These are phyloP conservation scores for Rhingia rostrata DNA, from an alignment of 2,888 invertebrate species.

Conservation along the genomic window DNA sequence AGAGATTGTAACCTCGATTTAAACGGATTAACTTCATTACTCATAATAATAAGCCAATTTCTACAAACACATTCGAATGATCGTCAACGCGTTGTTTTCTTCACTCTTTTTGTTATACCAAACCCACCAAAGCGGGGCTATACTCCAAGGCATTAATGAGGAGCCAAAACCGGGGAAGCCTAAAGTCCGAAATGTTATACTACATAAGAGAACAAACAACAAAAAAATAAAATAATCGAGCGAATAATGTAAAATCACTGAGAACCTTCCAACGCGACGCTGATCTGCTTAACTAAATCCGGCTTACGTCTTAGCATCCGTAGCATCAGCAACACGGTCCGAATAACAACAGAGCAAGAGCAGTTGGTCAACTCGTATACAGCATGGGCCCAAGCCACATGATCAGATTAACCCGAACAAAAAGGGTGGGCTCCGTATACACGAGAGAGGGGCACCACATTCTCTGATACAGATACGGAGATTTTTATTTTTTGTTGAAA, in stretches of 20 bases:
- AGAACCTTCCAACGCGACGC: conserved; percentile 75
- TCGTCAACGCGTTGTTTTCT: conserved; percentile 44
- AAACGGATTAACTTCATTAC: conserved; percentile 75
- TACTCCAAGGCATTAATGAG: conserved; percentile 53
- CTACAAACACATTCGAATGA: conserved; percentile 70
- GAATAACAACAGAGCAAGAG: conserved; percentile 28
- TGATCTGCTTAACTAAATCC: conserved; percentile 83
- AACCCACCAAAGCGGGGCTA: conserved; percentile 42
- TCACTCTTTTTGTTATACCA: conserved; percentile 7
- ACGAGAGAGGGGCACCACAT: conserved; percentile 21
- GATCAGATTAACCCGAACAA: conserved; percentile 70
- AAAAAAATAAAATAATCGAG: conserved; percentile 63
- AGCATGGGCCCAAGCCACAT: conserved; percentile 44
- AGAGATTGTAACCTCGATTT: conserved; percentile 69
- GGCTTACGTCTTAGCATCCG: conserved; percentile 79
- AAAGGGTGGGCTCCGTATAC: conserved; percentile 50
- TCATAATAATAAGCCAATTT: conserved; percentile 75
- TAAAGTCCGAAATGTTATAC: conserved; percentile 48
- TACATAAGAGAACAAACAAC: conserved; percentile 31
- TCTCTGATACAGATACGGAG: conserved; percentile 52
- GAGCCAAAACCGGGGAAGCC: conserved; percentile 39
- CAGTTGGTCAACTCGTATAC: conserved; percentile 70
- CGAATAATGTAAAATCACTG: conserved; percentile 75
- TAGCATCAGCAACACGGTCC: conserved; percentile 61
- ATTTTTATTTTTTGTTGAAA: conserved; percentile 7